Evolutionary conservation across 2,113 vertebrate species (phyloP).

Genomic region (Butastur rufipennis): DNA sequence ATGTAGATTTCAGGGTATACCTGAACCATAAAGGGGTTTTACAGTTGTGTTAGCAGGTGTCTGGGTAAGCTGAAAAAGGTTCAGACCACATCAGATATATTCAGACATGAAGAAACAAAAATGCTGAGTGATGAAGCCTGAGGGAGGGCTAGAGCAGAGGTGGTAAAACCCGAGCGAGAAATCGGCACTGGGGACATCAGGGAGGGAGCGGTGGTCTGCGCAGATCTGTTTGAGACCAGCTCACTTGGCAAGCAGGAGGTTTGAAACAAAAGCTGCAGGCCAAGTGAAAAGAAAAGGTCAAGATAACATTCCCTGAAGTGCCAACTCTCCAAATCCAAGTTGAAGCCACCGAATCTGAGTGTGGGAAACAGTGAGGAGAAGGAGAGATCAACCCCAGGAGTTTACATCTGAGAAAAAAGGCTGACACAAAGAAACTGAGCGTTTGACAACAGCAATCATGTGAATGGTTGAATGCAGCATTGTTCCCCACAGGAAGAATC

Average conservation of each 20-base stretch:
- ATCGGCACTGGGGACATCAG: not conserved
- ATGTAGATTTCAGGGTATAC: not conserved
- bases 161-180: not conserved
- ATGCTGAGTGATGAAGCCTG: not conserved
- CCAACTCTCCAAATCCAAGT: not conserved
- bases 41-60: not conserved
- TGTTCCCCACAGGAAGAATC: not conserved
- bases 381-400: slow-evolving; percentile 22
- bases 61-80: not conserved
- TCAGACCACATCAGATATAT: not conserved
- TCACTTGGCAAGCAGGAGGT: not conserved
- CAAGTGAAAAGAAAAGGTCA: slow-evolving; percentile 23
- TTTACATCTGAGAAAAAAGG: slow-evolving; percentile 22
- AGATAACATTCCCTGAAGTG: not conserved
- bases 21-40: not conserved
- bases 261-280: not conserved
- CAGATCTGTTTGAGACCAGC: not conserved
- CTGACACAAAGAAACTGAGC: not conserved
- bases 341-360: not conserved
- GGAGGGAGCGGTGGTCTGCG: not conserved
- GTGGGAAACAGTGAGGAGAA: slow-evolving; percentile 19
- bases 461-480: not conserved
- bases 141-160: not conserved
- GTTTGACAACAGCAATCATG: slow-evolving; percentile 25
- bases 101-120: not conserved